Evolutionary conservation across 1,140 invertebrate species (phyloP), one percentile per base, ranked within the genome.

Genomic region (Probaryconus sp.): DNA sequence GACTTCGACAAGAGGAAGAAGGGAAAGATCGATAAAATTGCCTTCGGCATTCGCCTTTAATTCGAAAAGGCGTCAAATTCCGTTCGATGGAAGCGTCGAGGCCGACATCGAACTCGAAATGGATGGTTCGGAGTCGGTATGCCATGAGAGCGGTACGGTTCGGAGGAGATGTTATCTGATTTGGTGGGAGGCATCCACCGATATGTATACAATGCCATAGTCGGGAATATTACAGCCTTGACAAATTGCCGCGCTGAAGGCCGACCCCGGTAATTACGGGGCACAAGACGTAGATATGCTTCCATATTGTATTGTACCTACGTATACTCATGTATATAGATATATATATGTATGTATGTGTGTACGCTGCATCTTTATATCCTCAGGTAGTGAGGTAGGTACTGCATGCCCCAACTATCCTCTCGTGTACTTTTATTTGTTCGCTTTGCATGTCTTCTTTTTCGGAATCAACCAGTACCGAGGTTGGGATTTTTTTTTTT

Each of bases 241-340:
- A 88, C 85, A 88, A 88, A 88, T 88, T 86, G 85, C 86, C 73
- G 79, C 79, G 83, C 79, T 83, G 84, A 87, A 86, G 83, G 84
- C 83, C 83, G 85, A 83, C 76, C 81, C 79, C 69, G 80, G 84
- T 87, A 87, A 88, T 88, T 88, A 87, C 79, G 83, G 84, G 79
- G 76, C 75, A 79, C 45, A 70, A 65, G 69, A 77, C 56, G 65
- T 47, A 77, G 75, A 70, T 77, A 77, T 77, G 70, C 75, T 74
- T 51, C 69, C 63, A 77, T 70, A 73, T 77, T 76, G 56, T 70
- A 65, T 75, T 70, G 58, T 47, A 45, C 45, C 20, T 18, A 47
- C 14, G 24, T 47, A 47, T 48, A 24, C 35, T 24, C 21, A 7
- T 31, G 30, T 65, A 61, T n/a, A n/a, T n/a, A n/a, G n/a, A n/a